phyloP scores from a whole-genome alignment of 1,140 invertebrate genomes.

The Subanguina moxae region DNA sequence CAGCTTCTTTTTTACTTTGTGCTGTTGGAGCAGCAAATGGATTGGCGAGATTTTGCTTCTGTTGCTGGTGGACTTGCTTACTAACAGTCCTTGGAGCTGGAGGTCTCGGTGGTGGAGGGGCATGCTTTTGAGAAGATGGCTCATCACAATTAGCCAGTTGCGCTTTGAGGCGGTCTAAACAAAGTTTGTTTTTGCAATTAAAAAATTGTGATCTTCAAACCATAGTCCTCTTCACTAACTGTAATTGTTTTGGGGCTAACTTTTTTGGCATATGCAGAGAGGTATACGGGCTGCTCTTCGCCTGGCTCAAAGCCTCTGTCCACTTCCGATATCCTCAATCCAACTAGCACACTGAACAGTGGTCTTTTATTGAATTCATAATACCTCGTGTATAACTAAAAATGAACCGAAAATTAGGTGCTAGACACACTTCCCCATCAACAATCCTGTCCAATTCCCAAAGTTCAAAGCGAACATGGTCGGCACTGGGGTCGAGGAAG shows the following conservation, averaged over 20 bases:
- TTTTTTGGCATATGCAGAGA: constrained; percentile 15
- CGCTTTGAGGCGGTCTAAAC: not conserved
- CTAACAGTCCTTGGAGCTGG: constrained; percentile 1
- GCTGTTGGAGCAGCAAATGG: too few relatives aligned
- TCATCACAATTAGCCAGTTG: not conserved
- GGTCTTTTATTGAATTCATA: too few relatives aligned
- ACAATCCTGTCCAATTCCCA: constrained; percentile 26
- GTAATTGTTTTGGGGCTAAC: constrained; percentile 16
- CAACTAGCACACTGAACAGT: constrained; percentile 24
- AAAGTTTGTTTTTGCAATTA: too few relatives aligned
- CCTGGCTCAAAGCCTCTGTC: constrained; percentile 28
- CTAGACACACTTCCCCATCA: constrained; percentile 16
- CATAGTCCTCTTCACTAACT: not conserved
- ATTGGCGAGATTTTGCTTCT: too few relatives aligned
- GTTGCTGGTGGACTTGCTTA: too few relatives aligned
- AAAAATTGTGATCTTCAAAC: too few relatives aligned
- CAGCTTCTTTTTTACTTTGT: too few relatives aligned
- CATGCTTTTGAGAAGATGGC: not conserved
- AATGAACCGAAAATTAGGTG: constrained; percentile 21
- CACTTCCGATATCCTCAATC: constrained; percentile 8
- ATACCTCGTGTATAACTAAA: not conserved
- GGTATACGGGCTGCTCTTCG: constrained; percentile 19
- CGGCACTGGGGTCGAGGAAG: constrained; percentile 24
- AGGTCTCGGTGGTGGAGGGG: constrained; percentile 17
- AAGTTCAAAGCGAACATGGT: constrained; percentile 18